Evolutionary conservation across 2,888 invertebrate species (phyloP).

Genomic region (Ligdia adustata): DNA sequence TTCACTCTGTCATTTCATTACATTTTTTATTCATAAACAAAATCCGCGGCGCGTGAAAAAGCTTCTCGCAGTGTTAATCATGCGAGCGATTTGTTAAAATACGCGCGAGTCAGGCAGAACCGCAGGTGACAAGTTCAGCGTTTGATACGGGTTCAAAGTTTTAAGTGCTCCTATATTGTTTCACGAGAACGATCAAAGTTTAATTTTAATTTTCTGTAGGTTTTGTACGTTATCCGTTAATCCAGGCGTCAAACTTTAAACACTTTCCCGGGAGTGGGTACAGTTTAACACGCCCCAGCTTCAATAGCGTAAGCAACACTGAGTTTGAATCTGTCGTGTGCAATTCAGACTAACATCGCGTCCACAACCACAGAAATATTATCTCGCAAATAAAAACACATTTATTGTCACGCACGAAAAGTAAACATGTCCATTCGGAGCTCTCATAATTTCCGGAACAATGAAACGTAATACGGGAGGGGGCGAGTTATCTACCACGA

Average conservation of each 20-base stretch:
- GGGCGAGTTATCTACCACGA: conserved; percentile 65
- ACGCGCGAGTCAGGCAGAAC: conserved; percentile 25
- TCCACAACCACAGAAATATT: conserved; percentile 25
- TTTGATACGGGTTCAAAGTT: conserved; percentile 38
- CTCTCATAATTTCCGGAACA: conserved; percentile 71
- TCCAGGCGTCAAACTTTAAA: too few species aligned
- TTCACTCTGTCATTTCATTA: conserved; percentile 56
- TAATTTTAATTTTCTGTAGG: conserved; percentile 2
- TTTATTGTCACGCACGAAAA: conserved; percentile 68
- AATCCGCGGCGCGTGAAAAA: conserved; percentile 36
- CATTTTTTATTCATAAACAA: conserved; percentile 40
- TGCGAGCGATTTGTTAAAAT: conserved; percentile 37
- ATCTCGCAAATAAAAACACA: conserved; percentile 55
- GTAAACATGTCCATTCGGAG: conserved; percentile 67
- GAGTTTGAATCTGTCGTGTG: too few species aligned
- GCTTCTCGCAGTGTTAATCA: conserved; percentile 39
- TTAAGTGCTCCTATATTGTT: conserved; percentile 33
- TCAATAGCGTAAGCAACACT: too few species aligned
- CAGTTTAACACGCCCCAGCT: too few species aligned
- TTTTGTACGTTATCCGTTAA: not conserved
- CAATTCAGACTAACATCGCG: conserved; percentile 11
- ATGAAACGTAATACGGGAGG: conserved; percentile 65
- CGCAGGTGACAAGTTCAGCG: conserved; percentile 32
- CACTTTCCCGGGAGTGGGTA: too few species aligned
- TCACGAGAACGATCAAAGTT: conserved; percentile 11